Evolutionary conservation across 1,140 invertebrate species (phyloP).

Genomic region (Acyrthosiphon pisum): DNA sequence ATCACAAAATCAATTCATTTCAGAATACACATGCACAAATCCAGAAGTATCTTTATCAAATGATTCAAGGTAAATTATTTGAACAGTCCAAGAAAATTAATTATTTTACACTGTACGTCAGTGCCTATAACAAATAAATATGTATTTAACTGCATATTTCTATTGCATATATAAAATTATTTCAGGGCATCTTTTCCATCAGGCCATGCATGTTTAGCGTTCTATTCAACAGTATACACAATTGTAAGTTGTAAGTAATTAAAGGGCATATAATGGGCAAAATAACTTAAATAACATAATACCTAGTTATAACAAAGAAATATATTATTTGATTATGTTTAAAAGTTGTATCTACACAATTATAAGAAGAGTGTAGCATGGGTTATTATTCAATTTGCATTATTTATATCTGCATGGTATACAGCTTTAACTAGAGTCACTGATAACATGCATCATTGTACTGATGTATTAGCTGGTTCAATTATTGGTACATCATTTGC

Average conservation of each 20-base stretch:
- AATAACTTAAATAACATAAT: neutral
- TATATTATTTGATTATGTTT: slow-evolving; percentile 16
- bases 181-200: slow-evolving; percentile 61
- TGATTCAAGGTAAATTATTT: slow-evolving; percentile 56
- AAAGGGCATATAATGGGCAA: neutral
- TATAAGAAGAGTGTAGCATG: slow-evolving; percentile 45
- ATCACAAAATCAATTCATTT: slow-evolving; percentile 58
- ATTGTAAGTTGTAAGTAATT: slow-evolving; percentile 50
- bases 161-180: neutral
- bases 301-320: neutral
- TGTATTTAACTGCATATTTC: neutral
- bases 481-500: slow-evolving; percentile 68
- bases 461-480: slow-evolving; percentile 70
- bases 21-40: slow-evolving; percentile 58
- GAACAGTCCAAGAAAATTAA: neutral
- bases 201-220: slow-evolving; percentile 59
- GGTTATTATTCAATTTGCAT: slow-evolving; percentile 60
- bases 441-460: slow-evolving; percentile 75
- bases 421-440: slow-evolving; percentile 67
- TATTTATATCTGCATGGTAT: slow-evolving; percentile 64
- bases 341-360: slow-evolving; percentile 41
- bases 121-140: neutral
- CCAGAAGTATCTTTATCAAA: slow-evolving; percentile 26
- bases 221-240: slow-evolving; percentile 60
- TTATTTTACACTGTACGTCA: neutral